These are phyloP conservation scores for Micromys minutus DNA, from an alignment of 2,113 vertebrate species.

Conservation along the genomic window DNA sequence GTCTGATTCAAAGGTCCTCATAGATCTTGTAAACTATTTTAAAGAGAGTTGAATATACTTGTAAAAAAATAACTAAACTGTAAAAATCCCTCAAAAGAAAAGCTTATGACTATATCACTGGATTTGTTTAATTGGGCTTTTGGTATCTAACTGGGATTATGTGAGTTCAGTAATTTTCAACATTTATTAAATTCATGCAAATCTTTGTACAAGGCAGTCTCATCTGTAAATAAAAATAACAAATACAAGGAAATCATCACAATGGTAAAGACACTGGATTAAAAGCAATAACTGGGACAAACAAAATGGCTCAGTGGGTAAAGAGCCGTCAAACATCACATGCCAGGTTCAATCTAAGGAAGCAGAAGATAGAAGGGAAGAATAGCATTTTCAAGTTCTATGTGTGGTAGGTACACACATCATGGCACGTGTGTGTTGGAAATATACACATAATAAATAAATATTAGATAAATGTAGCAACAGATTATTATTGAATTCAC, in stretches of 20 bases:
- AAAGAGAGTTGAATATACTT: constrained; percentile 22
- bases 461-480: constrained; percentile 38
- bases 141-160: constrained; percentile 58
- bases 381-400: background rate
- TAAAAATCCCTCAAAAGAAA: constrained; percentile 57
- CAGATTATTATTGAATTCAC: constrained; percentile 34
- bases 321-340: background rate
- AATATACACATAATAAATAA: background rate
- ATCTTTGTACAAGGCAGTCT: background rate
- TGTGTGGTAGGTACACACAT: background rate
- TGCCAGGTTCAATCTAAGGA: background rate
- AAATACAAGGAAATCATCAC: constrained; percentile 11
- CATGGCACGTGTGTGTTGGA: background rate
- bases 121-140: constrained; percentile 57
- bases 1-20: constrained; percentile 38
- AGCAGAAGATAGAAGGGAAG: background rate
- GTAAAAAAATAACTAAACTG: constrained; percentile 23
- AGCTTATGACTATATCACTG: background rate
- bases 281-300: background rate
- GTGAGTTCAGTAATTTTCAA: constrained; percentile 50
- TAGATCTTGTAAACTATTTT: constrained; percentile 37
- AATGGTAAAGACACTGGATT: constrained; percentile 40
- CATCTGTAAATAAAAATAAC: constrained; percentile 52
- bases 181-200: constrained; percentile 55
- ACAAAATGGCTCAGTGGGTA: background rate